These are phyloP conservation scores for Lithophane ornitopus DNA, from an alignment of 2,888 invertebrate genomes.

Conservation along the genomic window DNA sequence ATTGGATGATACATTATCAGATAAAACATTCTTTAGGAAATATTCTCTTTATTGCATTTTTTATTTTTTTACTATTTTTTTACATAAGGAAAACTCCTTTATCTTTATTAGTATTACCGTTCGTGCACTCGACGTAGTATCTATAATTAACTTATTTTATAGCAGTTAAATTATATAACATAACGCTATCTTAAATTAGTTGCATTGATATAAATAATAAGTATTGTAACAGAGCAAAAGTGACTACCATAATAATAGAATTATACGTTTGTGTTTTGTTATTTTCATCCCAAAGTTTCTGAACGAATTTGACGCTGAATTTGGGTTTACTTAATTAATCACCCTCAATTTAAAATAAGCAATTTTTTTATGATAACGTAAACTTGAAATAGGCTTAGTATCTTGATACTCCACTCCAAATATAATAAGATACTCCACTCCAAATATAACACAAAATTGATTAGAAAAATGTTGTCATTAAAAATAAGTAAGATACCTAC, in stretches of 20 bases:
- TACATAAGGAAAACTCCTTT: background rate
- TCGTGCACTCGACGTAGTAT: background rate
- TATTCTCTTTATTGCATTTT: conserved; percentile 28
- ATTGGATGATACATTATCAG: conserved; percentile 48
- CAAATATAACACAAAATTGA: conserved; percentile 10
- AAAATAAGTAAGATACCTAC: conserved; percentile 40
- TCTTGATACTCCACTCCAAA: background rate
- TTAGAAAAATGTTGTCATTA: conserved; percentile 27
- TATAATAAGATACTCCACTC: background rate
- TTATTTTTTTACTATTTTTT: conserved; percentile 3
- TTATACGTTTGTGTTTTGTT: background rate
- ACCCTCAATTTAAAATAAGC: background rate
- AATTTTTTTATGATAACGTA: too few species aligned
- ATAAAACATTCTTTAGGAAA: conserved; percentile 39
- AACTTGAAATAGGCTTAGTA: background rate
- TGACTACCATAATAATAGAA: background rate
- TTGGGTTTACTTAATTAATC: background rate
- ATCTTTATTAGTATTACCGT: conserved; percentile 10
- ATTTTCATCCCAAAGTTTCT: background rate
- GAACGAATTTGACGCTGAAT: background rate
- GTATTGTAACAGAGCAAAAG: background rate
- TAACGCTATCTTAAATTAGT: background rate
- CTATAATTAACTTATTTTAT: background rate
- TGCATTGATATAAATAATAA: background rate
- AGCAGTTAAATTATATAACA: background rate